A percentile compares a stretch with the other conserved stretches of the same genome.
phyloP scores from a whole-genome alignment of 2,888 invertebrate genomes.

The Meandrusa payeni region DNA sequence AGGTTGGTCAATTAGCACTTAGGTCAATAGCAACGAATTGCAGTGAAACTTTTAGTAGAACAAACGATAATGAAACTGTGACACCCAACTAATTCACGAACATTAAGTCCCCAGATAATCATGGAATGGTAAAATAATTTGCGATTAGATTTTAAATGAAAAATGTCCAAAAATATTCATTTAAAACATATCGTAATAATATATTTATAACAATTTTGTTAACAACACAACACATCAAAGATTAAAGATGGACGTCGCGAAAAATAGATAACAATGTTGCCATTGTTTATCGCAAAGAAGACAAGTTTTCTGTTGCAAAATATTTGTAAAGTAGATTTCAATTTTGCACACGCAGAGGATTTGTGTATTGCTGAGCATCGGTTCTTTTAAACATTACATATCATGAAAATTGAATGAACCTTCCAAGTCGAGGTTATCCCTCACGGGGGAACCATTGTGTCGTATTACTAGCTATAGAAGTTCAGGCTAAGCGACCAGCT shows the following conservation, averaged over 20 bases:
- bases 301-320: no score
- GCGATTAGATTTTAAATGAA: slow-evolving; percentile 28
- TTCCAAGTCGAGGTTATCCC: no score
- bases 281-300: slow-evolving; percentile 20
- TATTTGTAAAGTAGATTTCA: no score
- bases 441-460: no score
- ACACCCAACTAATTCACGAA: slow-evolving; percentile 61
- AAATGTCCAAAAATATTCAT: slow-evolving; percentile 28
- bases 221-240: slow-evolving; percentile 77
- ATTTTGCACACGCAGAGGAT: no score
- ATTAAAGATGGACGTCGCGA: slow-evolving; percentile 77
- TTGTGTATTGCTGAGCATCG: no score
- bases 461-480: no score
- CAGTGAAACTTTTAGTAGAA: slow-evolving; percentile 70
- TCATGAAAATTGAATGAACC: no score
- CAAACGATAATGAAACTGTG: slow-evolving; percentile 71
- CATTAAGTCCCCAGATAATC: slow-evolving; percentile 22
- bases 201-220: slow-evolving; percentile 56
- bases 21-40: slow-evolving; percentile 72
- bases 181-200: slow-evolving; percentile 33
- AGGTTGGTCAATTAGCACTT: slow-evolving; percentile 68
- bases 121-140: slow-evolving; percentile 34
- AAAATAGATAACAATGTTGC: slow-evolving; percentile 65
- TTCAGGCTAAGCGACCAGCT: no score
- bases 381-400: no score